Evolutionary conservation across 2,888 invertebrate species (phyloP).

Genomic region (Clanis bilineata): DNA sequence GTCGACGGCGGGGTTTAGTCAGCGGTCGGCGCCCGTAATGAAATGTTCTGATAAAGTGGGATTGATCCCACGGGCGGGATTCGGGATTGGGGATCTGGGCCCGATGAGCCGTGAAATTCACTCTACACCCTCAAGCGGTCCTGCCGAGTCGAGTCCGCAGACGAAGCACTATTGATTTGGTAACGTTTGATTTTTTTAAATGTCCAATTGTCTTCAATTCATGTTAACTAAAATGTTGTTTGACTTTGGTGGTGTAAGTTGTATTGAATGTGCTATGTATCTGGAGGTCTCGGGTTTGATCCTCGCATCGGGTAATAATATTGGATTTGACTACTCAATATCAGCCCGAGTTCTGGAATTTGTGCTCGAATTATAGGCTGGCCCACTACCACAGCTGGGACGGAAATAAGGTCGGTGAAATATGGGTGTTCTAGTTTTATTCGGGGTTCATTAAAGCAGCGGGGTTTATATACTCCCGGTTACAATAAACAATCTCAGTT

Average conservation of each 20-base stretch:
- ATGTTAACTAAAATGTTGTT: not conserved
- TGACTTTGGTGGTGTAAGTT: no score
- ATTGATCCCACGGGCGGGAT: constrained; percentile 51
- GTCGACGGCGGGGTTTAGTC: constrained; percentile 12
- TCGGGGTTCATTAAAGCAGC: no score
- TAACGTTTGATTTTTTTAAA: constrained; percentile 7
- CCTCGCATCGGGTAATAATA: no score
- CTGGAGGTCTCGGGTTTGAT: no score
- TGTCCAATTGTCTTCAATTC: not conserved
- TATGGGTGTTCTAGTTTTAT: no score
- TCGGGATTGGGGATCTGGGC: constrained; percentile 37
- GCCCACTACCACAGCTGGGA: no score
- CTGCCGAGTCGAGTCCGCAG: constrained; percentile 5
- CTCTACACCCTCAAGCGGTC: constrained; percentile 27
- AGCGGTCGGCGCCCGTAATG: constrained; percentile 36
- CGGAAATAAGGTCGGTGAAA: no score
- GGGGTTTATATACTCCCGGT: no score
- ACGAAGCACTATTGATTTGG: constrained; percentile 11
- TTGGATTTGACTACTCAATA: no score
- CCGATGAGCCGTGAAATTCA: constrained; percentile 52
- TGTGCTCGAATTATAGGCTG: no score
- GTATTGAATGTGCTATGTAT: not conserved
- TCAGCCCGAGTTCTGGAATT: no score
- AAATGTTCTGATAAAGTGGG: constrained; percentile 63
- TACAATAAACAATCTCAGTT: no score